A percentile compares a stretch with the other conserved stretches of the same genome.
Evolutionary conservation across 2,888 invertebrate genomes (phyloP).

Genomic region (Periphyllus acericola): DNA sequence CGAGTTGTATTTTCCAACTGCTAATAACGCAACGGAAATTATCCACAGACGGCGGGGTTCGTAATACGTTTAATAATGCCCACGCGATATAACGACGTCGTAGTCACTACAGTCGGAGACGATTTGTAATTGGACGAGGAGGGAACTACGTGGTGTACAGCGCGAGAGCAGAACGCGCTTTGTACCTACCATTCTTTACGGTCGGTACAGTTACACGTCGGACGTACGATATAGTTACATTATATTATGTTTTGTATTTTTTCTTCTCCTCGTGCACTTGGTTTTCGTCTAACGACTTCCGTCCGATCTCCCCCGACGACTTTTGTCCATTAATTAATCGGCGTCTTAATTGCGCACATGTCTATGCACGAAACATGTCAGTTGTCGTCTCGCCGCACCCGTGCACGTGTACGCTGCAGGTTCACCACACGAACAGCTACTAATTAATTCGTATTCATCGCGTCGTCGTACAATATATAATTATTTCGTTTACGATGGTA

Average conservation of each 20-base stretch:
- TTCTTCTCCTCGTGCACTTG: neutral
- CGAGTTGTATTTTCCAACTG: neutral
- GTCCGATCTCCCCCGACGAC: neutral
- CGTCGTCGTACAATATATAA: neutral
- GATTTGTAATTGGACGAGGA: slow-evolving; percentile 8
- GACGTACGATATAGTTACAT: neutral
- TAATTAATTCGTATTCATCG: slow-evolving; percentile 33
- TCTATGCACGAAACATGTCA: neutral
- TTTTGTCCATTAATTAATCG: neutral
- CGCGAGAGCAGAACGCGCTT: neutral
- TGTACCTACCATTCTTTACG: neutral
- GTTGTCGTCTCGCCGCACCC: neutral
- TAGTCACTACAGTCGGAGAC: neutral
- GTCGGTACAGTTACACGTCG: neutral
- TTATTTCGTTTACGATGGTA: neutral
- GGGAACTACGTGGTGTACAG: neutral
- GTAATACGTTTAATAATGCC: neutral
- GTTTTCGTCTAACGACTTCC: neutral
- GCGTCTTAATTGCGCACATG: neutral
- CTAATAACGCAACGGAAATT: neutral
- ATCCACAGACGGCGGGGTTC: neutral
- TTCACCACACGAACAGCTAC: neutral
- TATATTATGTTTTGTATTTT: neutral
- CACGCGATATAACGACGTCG: neutral
- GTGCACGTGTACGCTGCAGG: neutral